Evolutionary conservation across 2,797 vertebrate species (phyloP), one percentile per base, ranked within the genome.

Genomic region (Gephyroberyx darwinii): DNA sequence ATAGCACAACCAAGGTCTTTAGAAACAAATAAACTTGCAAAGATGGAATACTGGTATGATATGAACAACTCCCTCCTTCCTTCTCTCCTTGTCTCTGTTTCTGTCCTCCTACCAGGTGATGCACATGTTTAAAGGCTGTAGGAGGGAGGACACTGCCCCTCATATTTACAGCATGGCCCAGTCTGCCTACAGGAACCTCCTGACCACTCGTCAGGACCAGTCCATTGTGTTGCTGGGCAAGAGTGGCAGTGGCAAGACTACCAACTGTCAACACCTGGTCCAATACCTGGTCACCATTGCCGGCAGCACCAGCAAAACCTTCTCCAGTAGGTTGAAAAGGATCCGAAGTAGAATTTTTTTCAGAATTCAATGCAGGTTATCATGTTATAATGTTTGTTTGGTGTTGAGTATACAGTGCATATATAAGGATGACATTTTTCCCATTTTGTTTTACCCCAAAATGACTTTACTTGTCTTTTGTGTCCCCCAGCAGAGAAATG

Each of bases 121-220:
- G 96, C 98, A 99, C 89, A 98, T 99, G 97, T 99, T 99, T 83
- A 99, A 99, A 75, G 97, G 98, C 53, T 97, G 96, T 84, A 95
- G 94, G 67, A 92, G 95, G 69, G 97, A 99, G 81, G 98, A 98
- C 89, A 92, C 92, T 0, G 95, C 96, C 9, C 97, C 98, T 0
- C 97, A 99, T 82, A 93, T 99, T 85, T 99, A 98, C 0, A 94
- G 95, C 0, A 93, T 97, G 88, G 98, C 96, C 2, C 98, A 99
- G 92, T 89, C 94, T 0, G 98, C 98, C 0, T 99, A 99, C 75
- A 93, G 96, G 78, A 94, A 92, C 66, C 96, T 99, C 89, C 90
- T 99, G 81, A 98, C 97, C 91, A 97, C 93, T 62, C 95, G 96
- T 9, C 98, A 98, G 92, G 96, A 99, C 88, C 98, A 99, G 90